Percentiles rank a stretch among this genome's conserved stretches.
phyloP scores from a whole-genome alignment of 2,888 invertebrate genomes.

The Homarus gammarus region DNA sequence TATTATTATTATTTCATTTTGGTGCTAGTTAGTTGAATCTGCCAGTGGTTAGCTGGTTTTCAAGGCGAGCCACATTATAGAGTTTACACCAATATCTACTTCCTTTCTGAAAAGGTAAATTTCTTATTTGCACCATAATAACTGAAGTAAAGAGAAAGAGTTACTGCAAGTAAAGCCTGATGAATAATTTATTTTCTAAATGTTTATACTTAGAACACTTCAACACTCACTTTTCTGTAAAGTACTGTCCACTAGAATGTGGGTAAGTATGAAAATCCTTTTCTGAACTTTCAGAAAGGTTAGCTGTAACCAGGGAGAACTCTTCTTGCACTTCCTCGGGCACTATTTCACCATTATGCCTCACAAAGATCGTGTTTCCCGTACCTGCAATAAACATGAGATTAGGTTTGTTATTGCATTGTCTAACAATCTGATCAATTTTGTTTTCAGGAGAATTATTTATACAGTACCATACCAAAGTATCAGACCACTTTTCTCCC shows the following conservation, averaged over 20 bases:
- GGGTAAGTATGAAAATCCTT: conserved; percentile 9
- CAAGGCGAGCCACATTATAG: too few relatives aligned
- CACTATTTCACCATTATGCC: conserved; percentile 47
- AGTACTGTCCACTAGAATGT: conserved; percentile 52
- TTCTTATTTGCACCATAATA: neutral
- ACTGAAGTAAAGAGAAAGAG: neutral
- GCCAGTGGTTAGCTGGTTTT: too few relatives aligned
- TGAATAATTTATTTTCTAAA: too few relatives aligned
- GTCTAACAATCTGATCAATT: too few relatives aligned
- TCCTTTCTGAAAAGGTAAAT: neutral
- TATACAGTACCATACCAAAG: too few relatives aligned
- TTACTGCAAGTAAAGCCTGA: too few relatives aligned
- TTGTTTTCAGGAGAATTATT: too few relatives aligned
- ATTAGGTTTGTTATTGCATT: too few relatives aligned
- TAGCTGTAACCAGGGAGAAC: conserved; percentile 35
- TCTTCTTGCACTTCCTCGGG: conserved; percentile 14
- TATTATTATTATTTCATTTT: too few relatives aligned
- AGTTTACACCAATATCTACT: neutral
- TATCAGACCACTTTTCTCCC: too few relatives aligned
- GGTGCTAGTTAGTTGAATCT: too few relatives aligned
- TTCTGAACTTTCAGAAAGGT: conserved; percentile 47
- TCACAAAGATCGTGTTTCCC: conserved; percentile 51
- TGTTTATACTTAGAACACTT: too few relatives aligned
- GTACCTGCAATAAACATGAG: conserved; percentile 12
- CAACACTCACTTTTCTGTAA: conserved; percentile 47